Base-by-base conservation (phyloP, 2,113 vertebrate genomes). In the Motacilla alba region DNA sequence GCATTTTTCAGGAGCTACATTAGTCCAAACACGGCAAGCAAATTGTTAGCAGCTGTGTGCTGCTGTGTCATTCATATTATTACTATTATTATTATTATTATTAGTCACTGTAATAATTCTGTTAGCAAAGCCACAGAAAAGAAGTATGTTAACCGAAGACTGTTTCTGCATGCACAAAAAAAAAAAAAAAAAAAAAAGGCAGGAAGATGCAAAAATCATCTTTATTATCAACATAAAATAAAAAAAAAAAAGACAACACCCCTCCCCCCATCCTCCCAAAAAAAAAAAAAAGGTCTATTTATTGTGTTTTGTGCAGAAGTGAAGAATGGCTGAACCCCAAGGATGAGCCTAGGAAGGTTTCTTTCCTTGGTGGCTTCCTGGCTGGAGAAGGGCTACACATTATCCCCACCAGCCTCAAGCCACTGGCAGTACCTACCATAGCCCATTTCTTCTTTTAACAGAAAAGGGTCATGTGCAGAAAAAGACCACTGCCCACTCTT, bases 241-340 rank as follows among this genome's bases (percentile, higher is more conserved):
- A 21, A 31, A 24, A 58, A 31, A n/a, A 23, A 7, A 43, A 27
- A 3, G 23, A 6, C 19, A 24, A 49, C 4, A 17, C 3, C 30
- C 19, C 12, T 7, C 7, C 7, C 15, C 2, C 3, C 6, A 8
- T 15, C 11, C 5, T 30, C 10, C 7, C 4, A n/a, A n/a, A n/a
- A n/a, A n/a, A n/a, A 33, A 47, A 50, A n/a, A 41, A 18, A 44
- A 50, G 4, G 43, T 67, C 15, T 35, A 13, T 27, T 55, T 63
- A 5, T 15, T 64, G 10, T 27, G 17, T 87, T 89, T 82, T 72
- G 62, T 84, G 44, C 43, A 59, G 62, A 28, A 87, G 39, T 4
- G 13, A 67, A 58, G 56, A 77, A 91, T 72, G 22, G 22, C 24
- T 52, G 46, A 49, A n/a, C 17, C 15, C 31, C 43, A 1, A 1